These are phyloP conservation scores for Ptiloglossa arizonensis DNA, from an alignment of 1,140 invertebrate species.

Conservation along the genomic window DNA sequence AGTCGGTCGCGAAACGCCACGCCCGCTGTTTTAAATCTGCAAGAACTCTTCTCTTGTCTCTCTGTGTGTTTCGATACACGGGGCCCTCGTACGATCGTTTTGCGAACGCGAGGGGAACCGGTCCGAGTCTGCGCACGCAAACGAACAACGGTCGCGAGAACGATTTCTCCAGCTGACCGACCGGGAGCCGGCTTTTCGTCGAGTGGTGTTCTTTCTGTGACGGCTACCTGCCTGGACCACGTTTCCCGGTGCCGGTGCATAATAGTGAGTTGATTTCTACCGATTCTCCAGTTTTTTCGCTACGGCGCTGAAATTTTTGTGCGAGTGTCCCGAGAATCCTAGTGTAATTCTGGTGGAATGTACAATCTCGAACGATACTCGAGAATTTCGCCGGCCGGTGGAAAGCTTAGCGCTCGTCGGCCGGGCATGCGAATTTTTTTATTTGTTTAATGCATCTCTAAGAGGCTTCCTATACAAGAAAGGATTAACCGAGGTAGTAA, in stretches of 20 bases:
- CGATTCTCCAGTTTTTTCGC: neutral
- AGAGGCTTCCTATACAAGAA: too few relatives aligned
- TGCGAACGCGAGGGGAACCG: constrained; percentile 45
- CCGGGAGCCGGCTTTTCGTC: constrained; percentile 30
- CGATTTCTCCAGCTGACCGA: constrained; percentile 39
- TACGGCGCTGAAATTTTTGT: neutral
- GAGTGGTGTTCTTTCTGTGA: constrained; percentile 45
- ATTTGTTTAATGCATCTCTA: too few relatives aligned
- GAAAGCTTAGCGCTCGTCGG: neutral
- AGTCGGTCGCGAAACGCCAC: constrained; percentile 81
- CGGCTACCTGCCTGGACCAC: constrained; percentile 33
- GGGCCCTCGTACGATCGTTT: constrained; percentile 35
- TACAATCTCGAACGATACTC: neutral
- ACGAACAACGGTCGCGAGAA: constrained; percentile 4
- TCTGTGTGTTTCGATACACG: constrained; percentile 27
- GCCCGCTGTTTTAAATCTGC: constrained; percentile 71
- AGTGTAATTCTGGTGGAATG: constrained; percentile 11
- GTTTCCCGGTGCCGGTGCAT: constrained; percentile 37
- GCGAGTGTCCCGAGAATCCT: constrained; percentile 5
- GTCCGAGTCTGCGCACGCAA: constrained; percentile 41
- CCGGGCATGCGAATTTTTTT: neutral
- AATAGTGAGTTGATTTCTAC: constrained; percentile 29
- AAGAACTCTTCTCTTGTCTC: constrained; percentile 36
- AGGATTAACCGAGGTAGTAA: neutral
- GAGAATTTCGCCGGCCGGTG: neutral